A percentile compares a stretch with the other conserved stretches of the same genome.
Conservation (phyloP, 1,140 invertebrate genomes). For the Bombus ignitus region DNA sequence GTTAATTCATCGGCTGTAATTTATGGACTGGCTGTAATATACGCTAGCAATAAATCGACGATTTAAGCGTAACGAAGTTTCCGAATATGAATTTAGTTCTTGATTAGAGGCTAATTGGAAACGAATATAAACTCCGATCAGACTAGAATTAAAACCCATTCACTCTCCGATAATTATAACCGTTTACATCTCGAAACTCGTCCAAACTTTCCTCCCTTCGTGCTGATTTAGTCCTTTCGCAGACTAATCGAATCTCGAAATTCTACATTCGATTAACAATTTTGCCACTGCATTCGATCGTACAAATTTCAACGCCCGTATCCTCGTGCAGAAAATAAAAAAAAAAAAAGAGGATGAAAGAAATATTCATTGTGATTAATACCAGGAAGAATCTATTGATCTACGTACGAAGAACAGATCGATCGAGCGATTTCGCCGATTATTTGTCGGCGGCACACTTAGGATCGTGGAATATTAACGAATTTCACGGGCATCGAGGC, state of each 20-base stretch:
- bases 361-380: no score
- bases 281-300: no score
- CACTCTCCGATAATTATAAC: neutral
- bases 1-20: neutral
- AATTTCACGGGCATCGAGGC: neutral
- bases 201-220: neutral
- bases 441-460: conserved; percentile 13
- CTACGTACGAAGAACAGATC: neutral
- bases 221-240: neutral
- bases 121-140: neutral
- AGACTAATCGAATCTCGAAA: neutral
- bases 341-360: no score
- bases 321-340: no score
- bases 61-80: neutral
- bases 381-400: neutral
- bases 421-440: neutral
- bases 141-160: neutral
- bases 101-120: neutral
- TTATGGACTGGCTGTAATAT: neutral
- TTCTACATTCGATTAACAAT: neutral
- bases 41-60: neutral
- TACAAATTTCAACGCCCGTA: no score
- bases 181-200: neutral
- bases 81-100: no score
- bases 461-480: conserved; percentile 22